A percentile compares a stretch with the other conserved stretches of the same genome.
These are phyloP conservation scores for Prionace glauca DNA, from an alignment of 2,797 vertebrate species.

Conservation along the genomic window DNA sequence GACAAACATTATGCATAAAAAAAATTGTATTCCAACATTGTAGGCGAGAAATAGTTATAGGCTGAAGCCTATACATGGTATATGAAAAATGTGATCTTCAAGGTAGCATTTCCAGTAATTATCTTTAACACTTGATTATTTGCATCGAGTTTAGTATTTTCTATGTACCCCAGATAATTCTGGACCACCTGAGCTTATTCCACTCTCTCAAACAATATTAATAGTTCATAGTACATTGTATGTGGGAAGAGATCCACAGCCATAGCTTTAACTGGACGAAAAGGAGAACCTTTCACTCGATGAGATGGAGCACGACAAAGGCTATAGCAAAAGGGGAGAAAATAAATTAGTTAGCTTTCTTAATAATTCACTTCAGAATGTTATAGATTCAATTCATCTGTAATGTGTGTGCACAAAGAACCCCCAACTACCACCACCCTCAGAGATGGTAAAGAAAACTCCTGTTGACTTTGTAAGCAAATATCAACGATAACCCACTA, in stretches of 20 bases:
- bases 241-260: slow-evolving; percentile 94
- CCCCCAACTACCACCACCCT: not conserved
- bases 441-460: not conserved
- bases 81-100: not conserved
- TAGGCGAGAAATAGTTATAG: not conserved
- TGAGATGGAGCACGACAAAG: slow-evolving; percentile 90
- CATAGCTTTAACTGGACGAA: slow-evolving; percentile 75
- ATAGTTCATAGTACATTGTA: slow-evolving; percentile 82
- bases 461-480: not conserved
- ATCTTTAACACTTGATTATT: not conserved
- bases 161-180: not conserved
- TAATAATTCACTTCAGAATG: not conserved
- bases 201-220: slow-evolving; percentile 80
- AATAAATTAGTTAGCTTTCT: not conserved
- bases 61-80: not conserved
- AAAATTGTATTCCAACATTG: not conserved
- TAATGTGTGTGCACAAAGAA: not conserved
- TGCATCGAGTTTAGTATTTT: no score
- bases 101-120: not conserved
- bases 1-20: not conserved
- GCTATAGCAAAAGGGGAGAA: slow-evolving; percentile 50
- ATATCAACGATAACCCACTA: no score
- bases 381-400: not conserved
- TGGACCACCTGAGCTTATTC: slow-evolving; percentile 48
- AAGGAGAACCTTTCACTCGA: slow-evolving; percentile 76